Base-by-base conservation (phyloP, 2,888 invertebrate genomes). In the Drosophila multiciliata region DNA sequence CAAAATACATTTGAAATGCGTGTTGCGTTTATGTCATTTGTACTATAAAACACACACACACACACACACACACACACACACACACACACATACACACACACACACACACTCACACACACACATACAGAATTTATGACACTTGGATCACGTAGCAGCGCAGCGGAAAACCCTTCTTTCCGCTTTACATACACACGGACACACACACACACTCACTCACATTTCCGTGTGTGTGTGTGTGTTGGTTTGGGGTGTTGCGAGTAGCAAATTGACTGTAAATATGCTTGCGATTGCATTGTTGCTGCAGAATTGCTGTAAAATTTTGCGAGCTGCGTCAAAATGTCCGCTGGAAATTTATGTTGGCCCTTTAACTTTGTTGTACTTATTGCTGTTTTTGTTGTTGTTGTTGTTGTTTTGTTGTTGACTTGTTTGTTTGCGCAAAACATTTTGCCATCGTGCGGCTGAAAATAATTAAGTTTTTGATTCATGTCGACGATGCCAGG, bases 251-350 rank as follows among this genome's bases (percentile, higher is more conserved):
- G 54, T n/a, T 40, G 50, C 59, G 36, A 36, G 53, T 64, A 78
- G 73, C 86, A 87, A 87, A 87, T 87, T 87, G 86, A 89, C 81
- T 89, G 86, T 87, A 87, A 87, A 87, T 87, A 89, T 81, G 83
- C 73, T 87, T 67, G 74, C 76, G 78, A 80, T 80, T 72, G 80
- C 70, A 79, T 80, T 82, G 79, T 72, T 83, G 73, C 57, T 68
- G 52, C 74, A 35, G 42, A 69, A 67, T 64, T 64, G 80, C 50
- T 85, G 75, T 76, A 66, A 80, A 84, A 84, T 74, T 67, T 78
- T 79, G 83, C 55, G 76, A 83, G 79, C 77, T 82, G 79, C 87
- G 79, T 87, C 87, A 85, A 89, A 85, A 87, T 87, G 84, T 87
- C 66, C 73, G 69, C 70, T 69, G 38, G 54, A 72, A 74, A 87